Conservation (phyloP, 2,888 invertebrate genomes). For the Agonum fuliginosum region DNA sequence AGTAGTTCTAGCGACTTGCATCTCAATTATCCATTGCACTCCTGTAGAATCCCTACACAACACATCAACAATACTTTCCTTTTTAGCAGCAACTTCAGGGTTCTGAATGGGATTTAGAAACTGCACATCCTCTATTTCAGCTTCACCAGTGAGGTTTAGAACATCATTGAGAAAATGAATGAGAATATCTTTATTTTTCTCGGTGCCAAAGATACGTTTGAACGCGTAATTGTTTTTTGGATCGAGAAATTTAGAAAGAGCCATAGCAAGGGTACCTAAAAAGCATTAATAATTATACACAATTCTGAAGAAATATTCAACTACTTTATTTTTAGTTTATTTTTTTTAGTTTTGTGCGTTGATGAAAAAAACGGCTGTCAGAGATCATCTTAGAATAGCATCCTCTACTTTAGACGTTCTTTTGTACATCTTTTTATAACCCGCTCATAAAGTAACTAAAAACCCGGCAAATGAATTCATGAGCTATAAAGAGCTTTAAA, state of each 20-base stretch:
- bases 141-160: conserved; percentile 64
- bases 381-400: background rate
- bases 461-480: background rate
- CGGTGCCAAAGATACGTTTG: conserved; percentile 61
- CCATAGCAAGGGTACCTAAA: conserved; percentile 59
- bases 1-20: conserved; percentile 64
- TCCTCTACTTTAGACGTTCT: background rate
- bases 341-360: background rate
- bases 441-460: background rate
- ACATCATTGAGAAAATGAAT: conserved; percentile 61
- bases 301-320: conserved; percentile 40
- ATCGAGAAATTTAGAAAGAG: conserved; percentile 62
- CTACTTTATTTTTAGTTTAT: background rate
- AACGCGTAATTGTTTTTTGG: conserved; percentile 59
- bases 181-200: conserved; percentile 62
- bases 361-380: background rate
- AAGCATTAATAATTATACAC: conserved; percentile 34
- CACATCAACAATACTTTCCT: conserved; percentile 66
- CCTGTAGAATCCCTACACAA: conserved; percentile 65
- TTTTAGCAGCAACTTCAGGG: conserved; percentile 65
- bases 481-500: too few relatives aligned
- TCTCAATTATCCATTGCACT: conserved; percentile 62
- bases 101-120: conserved; percentile 63
- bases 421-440: background rate
- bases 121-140: conserved; percentile 64